Base-by-base conservation (phyloP, 2,888 invertebrate species). In the Lymantria dispar region DNA sequence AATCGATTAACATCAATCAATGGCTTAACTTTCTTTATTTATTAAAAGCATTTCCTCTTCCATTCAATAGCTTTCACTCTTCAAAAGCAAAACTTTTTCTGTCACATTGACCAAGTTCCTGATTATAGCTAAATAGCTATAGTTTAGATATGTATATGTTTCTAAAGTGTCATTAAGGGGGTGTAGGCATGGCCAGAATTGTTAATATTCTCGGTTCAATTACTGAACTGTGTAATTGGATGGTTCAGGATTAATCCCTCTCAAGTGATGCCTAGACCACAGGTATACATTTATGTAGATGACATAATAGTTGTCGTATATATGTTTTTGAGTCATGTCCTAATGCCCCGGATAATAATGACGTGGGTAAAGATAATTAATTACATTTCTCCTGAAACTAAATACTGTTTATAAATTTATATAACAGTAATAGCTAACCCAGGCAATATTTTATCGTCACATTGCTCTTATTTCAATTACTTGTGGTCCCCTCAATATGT, bases 171-270 rank as follows among this genome's bases (percentile, higher is more conserved):
- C 54, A 54, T 64, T 67, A 60, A 38, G 52, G 52, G 52, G 46
- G n/a, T n/a, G n/a, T 37, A 48, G 52, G 54, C 56, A 56, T 54
- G 60, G 43, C 1, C 50, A 43, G 61, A 60, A 67, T 45, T 58
- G 58, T 48, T 50, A 50, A 67, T 64, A 53, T 56, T 47, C 45
- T 44, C 43, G 52, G 51, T 56, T 54, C 57, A 58, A 64, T 68
- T 68, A 60, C 54, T 58, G 45, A 43, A 44, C 48, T 14, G 42
- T 48, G 39, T 61, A 64, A 64, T 65, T 64, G 59, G 61, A 54
- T 30, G 40, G 48, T 45, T 52, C 41, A 53, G 50, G 52, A 64
- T 57, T 61, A 59, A 64, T 68, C 52, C 53, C 43, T 51, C 12
- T 15, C 48, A 43, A 42, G 40, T 40, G 46, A 49, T 47, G 51